These are phyloP conservation scores for Eupithecia pulchellata DNA, from an alignment of 2,888 invertebrate genomes.

Conservation along the genomic window DNA sequence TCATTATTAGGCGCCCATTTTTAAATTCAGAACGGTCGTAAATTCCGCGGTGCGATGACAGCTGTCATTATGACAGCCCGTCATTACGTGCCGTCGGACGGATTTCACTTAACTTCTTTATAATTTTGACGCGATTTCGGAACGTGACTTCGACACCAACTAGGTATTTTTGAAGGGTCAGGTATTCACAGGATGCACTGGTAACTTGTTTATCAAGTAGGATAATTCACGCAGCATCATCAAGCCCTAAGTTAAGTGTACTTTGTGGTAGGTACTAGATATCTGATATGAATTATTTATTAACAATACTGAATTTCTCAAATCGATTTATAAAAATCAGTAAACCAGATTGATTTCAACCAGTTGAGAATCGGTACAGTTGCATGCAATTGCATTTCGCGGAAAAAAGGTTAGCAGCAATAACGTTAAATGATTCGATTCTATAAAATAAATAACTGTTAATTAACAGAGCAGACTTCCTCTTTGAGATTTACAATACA, in stretches of 20 bases:
- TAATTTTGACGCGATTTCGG: slow-evolving; percentile 79
- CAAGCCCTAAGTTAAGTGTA: background rate
- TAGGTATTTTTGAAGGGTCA: slow-evolving; percentile 52
- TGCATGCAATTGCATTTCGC: background rate
- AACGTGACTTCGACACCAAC: slow-evolving; percentile 79
- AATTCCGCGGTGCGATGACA: slow-evolving; percentile 57
- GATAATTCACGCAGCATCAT: background rate
- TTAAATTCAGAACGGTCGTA: slow-evolving; percentile 52
- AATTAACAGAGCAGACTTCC: too few species aligned
- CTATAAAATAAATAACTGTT: too few species aligned
- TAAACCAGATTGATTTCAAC: background rate
- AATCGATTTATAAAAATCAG: background rate
- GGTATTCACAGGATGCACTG: slow-evolving; percentile 51
- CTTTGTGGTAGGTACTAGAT: too few species aligned
- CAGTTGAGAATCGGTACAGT: background rate
- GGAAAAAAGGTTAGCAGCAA: background rate
- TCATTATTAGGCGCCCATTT: slow-evolving; percentile 49
- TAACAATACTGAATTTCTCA: background rate
- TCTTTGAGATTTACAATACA: too few species aligned
- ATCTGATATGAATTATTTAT: background rate
- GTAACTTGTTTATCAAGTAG: background rate
- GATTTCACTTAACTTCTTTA: slow-evolving; percentile 78
- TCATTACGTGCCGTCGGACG: slow-evolving; percentile 58
- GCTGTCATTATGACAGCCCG: slow-evolving; percentile 63
- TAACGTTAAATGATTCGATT: background rate